Evolutionary conservation across 2,797 vertebrate genomes (phyloP).

Genomic region (Galagoides demidoff): DNA sequence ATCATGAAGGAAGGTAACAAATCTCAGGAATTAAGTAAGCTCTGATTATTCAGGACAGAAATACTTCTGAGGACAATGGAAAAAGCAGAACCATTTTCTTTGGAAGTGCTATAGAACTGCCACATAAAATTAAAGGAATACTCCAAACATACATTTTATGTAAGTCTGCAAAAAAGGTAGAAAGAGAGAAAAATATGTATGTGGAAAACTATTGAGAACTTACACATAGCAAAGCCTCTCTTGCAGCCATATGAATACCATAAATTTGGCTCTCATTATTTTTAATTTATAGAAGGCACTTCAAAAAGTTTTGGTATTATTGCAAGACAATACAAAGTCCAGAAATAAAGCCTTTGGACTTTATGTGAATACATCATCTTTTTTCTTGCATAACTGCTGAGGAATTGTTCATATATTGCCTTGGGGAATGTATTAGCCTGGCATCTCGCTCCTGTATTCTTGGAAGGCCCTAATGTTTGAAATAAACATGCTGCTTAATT

Average conservation of each 20-base stretch:
- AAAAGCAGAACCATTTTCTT: neutral
- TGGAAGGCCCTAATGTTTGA: neutral
- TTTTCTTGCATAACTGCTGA: neutral
- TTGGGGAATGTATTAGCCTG: neutral
- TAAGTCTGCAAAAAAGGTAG: neutral
- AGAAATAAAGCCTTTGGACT: neutral
- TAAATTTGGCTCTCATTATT: neutral
- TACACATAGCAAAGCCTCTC: neutral
- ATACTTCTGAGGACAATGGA: neutral
- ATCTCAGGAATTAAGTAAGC: slow-evolving; percentile 62
- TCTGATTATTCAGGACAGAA: slow-evolving; percentile 44
- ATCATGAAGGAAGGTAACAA: slow-evolving; percentile 38
- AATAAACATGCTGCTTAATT: neutral
- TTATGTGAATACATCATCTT: neutral
- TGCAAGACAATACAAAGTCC: neutral
- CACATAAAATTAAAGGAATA: slow-evolving; percentile 6
- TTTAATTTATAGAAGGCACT: neutral
- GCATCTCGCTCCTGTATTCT: neutral
- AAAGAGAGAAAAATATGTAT: neutral
- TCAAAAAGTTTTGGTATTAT: neutral
- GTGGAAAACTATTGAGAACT: neutral
- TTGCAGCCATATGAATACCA: neutral
- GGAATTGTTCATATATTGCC: neutral
- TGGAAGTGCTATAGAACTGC: neutral
- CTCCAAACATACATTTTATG: neutral